Conservation (phyloP, 2,797 vertebrate species). For the Sparus aurata region DNA sequence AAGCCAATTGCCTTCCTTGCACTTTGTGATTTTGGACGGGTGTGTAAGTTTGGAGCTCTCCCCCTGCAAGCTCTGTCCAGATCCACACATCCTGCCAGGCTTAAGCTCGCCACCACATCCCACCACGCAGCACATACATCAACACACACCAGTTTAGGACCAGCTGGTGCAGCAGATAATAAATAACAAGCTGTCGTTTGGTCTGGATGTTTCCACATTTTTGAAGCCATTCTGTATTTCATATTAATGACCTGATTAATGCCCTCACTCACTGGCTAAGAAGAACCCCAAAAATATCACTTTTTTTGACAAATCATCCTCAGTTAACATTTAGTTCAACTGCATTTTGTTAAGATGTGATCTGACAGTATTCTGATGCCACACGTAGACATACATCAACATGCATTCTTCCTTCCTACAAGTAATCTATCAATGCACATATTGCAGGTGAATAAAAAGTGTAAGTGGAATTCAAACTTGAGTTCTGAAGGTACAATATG, state of each 20-base stretch:
- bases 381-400: too few relatives aligned
- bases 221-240: conserved; percentile 39
- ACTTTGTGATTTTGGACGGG: conserved; percentile 69
- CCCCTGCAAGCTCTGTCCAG: conserved; percentile 45
- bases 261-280: conserved; percentile 16
- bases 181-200: conserved; percentile 50
- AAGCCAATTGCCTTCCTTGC: conserved; percentile 75
- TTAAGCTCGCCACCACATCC: conserved; percentile 61
- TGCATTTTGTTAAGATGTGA: too few relatives aligned
- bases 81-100: conserved; percentile 62
- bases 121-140: conserved; percentile 46
- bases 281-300: conserved; percentile 19
- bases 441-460: too few relatives aligned
- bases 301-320: conserved; percentile 23
- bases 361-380: too few relatives aligned
- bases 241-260: conserved; percentile 51
- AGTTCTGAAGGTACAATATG: too few relatives aligned
- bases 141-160: conserved; percentile 36
- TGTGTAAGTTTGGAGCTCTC: conserved; percentile 61
- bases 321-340: background rate
- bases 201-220: conserved; percentile 47
- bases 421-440: too few relatives aligned
- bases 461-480: too few relatives aligned
- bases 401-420: too few relatives aligned
- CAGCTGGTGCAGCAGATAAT: conserved; percentile 52